phyloP scores from a whole-genome alignment of 1,140 invertebrate genomes.

The Fopius arisanus region DNA sequence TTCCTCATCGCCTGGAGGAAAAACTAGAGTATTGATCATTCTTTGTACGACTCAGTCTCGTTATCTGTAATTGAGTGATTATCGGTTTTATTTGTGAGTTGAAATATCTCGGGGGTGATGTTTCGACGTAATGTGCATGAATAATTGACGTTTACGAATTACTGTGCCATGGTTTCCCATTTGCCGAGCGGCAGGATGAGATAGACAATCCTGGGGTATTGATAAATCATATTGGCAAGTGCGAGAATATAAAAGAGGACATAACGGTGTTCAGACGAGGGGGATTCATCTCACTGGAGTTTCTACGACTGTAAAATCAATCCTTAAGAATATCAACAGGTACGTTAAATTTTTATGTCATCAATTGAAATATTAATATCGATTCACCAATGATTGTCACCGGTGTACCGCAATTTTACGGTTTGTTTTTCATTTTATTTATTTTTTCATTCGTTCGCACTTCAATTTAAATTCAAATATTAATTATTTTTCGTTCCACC shows the following conservation, averaged over 20 bases:
- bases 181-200: neutral
- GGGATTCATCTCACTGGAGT: neutral
- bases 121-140: neutral
- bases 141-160: neutral
- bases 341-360: neutral
- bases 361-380: neutral
- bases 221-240: neutral
- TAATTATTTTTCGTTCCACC: no score
- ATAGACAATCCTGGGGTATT: neutral
- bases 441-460: no score
- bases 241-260: neutral
- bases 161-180: neutral
- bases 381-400: neutral
- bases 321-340: neutral
- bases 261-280: neutral
- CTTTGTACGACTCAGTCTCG: no score
- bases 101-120: neutral
- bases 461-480: no score
- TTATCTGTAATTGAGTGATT: no score
- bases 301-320: neutral
- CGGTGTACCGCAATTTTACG: neutral
- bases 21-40: no score
- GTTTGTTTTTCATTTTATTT: neutral
- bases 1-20: no score
- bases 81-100: neutral